Evolutionary conservation across 2,888 invertebrate genomes (phyloP).

Genomic region (Nemurella pictetii): DNA sequence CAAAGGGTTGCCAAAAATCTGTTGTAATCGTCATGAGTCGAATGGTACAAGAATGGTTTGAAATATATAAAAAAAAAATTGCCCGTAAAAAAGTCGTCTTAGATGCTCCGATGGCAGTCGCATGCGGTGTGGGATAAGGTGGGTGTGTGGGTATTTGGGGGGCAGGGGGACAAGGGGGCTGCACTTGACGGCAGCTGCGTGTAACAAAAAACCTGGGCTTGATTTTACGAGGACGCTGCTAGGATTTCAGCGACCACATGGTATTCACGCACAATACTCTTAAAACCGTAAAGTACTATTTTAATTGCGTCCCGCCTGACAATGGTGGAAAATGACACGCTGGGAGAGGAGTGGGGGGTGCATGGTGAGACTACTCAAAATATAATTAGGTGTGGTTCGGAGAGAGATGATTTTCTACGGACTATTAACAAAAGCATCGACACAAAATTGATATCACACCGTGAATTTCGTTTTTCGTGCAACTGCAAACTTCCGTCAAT

Average conservation of each 20-base stretch:
- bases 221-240: slow-evolving; percentile 20
- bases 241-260: slow-evolving; percentile 21
- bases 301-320: slow-evolving; percentile 14
- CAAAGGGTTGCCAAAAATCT: slow-evolving; percentile 9
- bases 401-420: background rate
- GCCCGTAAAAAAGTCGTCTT: slow-evolving; percentile 7
- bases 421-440: background rate
- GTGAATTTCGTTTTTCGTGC: background rate
- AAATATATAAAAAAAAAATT: slow-evolving; percentile 3
- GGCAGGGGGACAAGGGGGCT: background rate
- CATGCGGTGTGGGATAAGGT: background rate
- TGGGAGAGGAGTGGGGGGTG: background rate
- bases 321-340: slow-evolving; percentile 2
- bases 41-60: background rate
- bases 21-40: slow-evolving; percentile 20
- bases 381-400: background rate
- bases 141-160: background rate
- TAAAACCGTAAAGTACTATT: slow-evolving; percentile 5
- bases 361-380: background rate
- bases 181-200: slow-evolving; percentile 16
- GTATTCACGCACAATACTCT: slow-evolving; percentile 9
- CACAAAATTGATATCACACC: background rate
- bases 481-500: background rate
- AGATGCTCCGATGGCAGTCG: background rate
- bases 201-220: slow-evolving; percentile 16